Base-by-base conservation (phyloP, 2,888 invertebrate genomes). In the Torymus tubicola region DNA sequence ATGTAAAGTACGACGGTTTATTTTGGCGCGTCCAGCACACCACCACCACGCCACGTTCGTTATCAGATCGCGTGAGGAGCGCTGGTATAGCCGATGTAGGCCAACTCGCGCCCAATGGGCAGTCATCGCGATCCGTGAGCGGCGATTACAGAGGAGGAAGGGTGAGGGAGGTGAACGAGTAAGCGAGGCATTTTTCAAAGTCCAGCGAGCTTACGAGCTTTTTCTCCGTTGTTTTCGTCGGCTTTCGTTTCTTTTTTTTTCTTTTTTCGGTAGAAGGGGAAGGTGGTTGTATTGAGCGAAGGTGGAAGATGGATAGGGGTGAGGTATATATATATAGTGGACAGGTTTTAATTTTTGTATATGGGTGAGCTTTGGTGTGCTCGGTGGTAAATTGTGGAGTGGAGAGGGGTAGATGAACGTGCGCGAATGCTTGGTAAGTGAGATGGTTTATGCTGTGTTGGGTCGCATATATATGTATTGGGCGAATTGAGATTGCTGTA, bases 1-100 rank as follows among this genome's bases (percentile, higher is more conserved):
- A 89, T 89, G 90, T 87, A 89, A 89, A 90, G 87, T 87, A 86
- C 89, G 88, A 87, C 86, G 88, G 88, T 90, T 90, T 88, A 90
- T 90, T 90, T 90, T 87, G 88, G 88, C 88, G 86, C 87, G 86
- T 86, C 86, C 86, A 1, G 42, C 42, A 2, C 21, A 21, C 21
- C 21, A 21, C 21, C 21, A 21, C 21, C 21, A 21, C 87, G 87
- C 86, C 85, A 85, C 82, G 78, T 88, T 21, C 21, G 21, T 21
- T 89, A 89, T 90, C 90, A 87, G 89, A 90, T 89, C 87, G 89
- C 89, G 89, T 89, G 89, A 84, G 42, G 42, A 42, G 42, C 42
- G 42, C 42, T 5, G 42, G 42, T 42, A 42, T 42, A 42, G 42
- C 42, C 81, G 84, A 87, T 87, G 87, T 88, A 88, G 88, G 88